phyloP scores from a whole-genome alignment of 2,888 invertebrate genomes.

The Trissoscelio sp. region DNA sequence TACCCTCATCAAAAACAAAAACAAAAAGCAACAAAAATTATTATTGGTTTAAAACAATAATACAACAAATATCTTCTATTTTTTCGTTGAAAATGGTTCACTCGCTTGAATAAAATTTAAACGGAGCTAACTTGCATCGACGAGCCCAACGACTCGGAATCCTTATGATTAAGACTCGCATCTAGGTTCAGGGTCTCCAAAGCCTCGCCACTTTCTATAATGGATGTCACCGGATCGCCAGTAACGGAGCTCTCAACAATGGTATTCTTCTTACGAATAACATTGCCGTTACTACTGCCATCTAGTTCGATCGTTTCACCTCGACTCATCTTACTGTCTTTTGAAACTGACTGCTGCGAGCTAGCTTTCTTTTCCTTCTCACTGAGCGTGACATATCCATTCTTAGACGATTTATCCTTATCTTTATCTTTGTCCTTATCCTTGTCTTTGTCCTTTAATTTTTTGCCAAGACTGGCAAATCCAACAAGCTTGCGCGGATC shows the following conservation, averaged over 20 bases:
- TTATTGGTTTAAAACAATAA: neutral
- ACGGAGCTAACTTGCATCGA: slow-evolving; percentile 87
- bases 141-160: slow-evolving; percentile 84
- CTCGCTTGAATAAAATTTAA: slow-evolving; percentile 74
- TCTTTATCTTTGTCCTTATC: slow-evolving; percentile 77
- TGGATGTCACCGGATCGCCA: slow-evolving; percentile 82
- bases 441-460: slow-evolving; percentile 83
- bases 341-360: slow-evolving; percentile 83
- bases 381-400: slow-evolving; percentile 73
- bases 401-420: slow-evolving; percentile 78
- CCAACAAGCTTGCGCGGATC: slow-evolving; percentile 86
- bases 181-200: slow-evolving; percentile 83
- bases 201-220: slow-evolving; percentile 79
- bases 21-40: too few relatives aligned
- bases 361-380: slow-evolving; percentile 84
- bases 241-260: slow-evolving; percentile 82
- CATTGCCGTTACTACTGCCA: slow-evolving; percentile 80
- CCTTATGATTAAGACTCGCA: slow-evolving; percentile 82
- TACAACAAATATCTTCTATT: neutral
- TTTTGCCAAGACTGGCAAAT: slow-evolving; percentile 88
- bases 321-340: slow-evolving; percentile 77
- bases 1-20: neutral
- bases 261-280: slow-evolving; percentile 83
- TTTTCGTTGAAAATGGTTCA: slow-evolving; percentile 23
- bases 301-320: slow-evolving; percentile 81